Conservation (phyloP, 1,140 invertebrate species). For the Planococcus citri region DNA sequence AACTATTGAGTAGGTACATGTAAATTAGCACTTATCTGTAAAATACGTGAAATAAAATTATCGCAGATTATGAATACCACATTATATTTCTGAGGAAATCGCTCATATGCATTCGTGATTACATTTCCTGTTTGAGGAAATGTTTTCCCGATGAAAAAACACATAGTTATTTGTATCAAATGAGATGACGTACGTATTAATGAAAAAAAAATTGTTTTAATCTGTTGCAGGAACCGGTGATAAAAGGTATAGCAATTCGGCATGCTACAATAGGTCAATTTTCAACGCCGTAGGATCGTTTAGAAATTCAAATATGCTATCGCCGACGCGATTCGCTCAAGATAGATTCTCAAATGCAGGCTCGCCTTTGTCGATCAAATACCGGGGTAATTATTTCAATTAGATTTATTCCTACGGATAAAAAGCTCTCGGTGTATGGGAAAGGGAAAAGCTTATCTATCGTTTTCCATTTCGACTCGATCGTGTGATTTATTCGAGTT, state of each 20-base stretch:
- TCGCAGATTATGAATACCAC: too few relatives aligned
- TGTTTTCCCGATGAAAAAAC: too few relatives aligned
- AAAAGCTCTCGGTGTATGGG: too few relatives aligned
- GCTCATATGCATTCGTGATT: too few relatives aligned
- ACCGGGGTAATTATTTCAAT: slow-evolving; percentile 26
- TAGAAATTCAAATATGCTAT: slow-evolving; percentile 27
- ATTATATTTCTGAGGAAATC: not conserved
- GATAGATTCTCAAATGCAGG: slow-evolving; percentile 22
- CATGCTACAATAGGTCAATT: slow-evolving; percentile 27
- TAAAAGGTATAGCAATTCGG: slow-evolving; percentile 13
- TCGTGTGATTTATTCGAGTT: too few relatives aligned
- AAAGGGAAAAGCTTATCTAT: too few relatives aligned
- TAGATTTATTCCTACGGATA: not conserved
- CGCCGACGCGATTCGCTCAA: slow-evolving; percentile 25
- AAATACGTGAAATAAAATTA: too few relatives aligned
- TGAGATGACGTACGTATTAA: too few relatives aligned
- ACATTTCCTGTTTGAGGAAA: too few relatives aligned
- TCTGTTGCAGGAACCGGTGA: slow-evolving; percentile 13
- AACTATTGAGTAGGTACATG: too few relatives aligned
- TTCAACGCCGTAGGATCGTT: slow-evolving; percentile 30
- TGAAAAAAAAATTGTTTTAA: not conserved
- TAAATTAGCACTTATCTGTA: too few relatives aligned
- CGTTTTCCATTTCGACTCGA: too few relatives aligned
- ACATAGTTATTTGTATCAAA: not conserved
- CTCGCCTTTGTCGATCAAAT: slow-evolving; percentile 27